Evolutionary conservation across 2,888 invertebrate species (phyloP).

Genomic region (Pammene fasciana): DNA sequence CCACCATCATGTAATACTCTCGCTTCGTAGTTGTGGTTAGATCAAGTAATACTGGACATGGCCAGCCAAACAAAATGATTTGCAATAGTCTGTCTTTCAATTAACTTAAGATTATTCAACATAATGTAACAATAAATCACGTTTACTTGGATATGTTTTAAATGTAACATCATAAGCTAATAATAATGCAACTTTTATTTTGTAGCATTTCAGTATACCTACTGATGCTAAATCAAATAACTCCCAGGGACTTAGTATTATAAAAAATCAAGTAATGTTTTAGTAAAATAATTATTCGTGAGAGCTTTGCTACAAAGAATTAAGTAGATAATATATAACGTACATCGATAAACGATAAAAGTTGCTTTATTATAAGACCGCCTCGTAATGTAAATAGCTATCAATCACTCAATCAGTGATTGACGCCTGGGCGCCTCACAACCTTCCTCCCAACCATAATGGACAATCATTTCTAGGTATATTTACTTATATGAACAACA

Average conservation of each 20-base stretch:
- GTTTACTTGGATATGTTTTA: slow-evolving; percentile 74
- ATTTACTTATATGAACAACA: slow-evolving; percentile 45
- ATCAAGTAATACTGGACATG: too few relatives aligned
- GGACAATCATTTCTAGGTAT: slow-evolving; percentile 49
- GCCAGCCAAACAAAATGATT: neutral
- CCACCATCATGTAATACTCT: too few relatives aligned
- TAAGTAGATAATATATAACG: slow-evolving; percentile 3
- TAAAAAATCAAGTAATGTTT: neutral
- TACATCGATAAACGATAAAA: slow-evolving; percentile 26
- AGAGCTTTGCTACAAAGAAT: neutral
- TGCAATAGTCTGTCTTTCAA: slow-evolving; percentile 48
- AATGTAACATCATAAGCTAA: slow-evolving; percentile 65
- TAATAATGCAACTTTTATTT: slow-evolving; percentile 43
- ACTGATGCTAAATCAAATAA: slow-evolving; percentile 18
- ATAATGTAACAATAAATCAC: slow-evolving; percentile 61
- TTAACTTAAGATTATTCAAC: slow-evolving; percentile 53
- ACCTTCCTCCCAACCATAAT: slow-evolving; percentile 50
- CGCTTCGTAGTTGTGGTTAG: too few relatives aligned
- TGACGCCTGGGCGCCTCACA: slow-evolving; percentile 50
- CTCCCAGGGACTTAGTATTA: neutral
- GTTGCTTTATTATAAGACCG: slow-evolving; percentile 32
- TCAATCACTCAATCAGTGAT: slow-evolving; percentile 47
- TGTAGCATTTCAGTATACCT: slow-evolving; percentile 25
- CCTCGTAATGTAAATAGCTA: slow-evolving; percentile 46
- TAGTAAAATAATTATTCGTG: neutral